Conservation (phyloP, 2,888 invertebrate genomes). For the Dermolepida albohirtum region DNA sequence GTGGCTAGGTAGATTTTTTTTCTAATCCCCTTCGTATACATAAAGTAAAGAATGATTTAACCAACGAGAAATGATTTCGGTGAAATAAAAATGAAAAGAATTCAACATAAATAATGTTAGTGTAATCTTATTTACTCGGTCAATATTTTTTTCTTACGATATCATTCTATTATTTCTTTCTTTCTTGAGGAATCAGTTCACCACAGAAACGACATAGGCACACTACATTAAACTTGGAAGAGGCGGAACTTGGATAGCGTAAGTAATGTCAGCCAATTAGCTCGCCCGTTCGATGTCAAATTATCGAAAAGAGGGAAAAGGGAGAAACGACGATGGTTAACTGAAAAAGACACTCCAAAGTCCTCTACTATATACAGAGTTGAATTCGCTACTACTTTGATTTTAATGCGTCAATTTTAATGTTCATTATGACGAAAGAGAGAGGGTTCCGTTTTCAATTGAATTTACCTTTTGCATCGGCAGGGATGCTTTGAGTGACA, state of each 20-base stretch:
- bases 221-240: slow-evolving; percentile 37
- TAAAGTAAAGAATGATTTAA: no score
- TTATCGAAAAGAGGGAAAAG: slow-evolving; percentile 39
- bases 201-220: slow-evolving; percentile 20
- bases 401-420: slow-evolving; percentile 36
- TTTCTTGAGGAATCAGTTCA: slow-evolving; percentile 11
- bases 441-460: slow-evolving; percentile 31
- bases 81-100: no score
- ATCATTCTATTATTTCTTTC: slow-evolving; percentile 22
- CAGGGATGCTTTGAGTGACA: slow-evolving; percentile 31
- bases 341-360: slow-evolving; percentile 37
- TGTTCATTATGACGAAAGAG: slow-evolving; percentile 32
- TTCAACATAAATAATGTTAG: no score
- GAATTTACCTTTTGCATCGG: slow-evolving; percentile 28
- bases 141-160: no score
- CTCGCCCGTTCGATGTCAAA: slow-evolving; percentile 42
- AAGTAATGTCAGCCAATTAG: slow-evolving; percentile 47
- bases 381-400: slow-evolving; percentile 39
- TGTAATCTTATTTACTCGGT: no score
- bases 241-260: slow-evolving; percentile 37
- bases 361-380: neutral
- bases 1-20: no score
- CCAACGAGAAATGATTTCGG: no score
- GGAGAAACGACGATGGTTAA: slow-evolving; percentile 37
- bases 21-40: no score